Conservation (phyloP, 2,797 vertebrate species). For the Meriones psammophilus region DNA sequence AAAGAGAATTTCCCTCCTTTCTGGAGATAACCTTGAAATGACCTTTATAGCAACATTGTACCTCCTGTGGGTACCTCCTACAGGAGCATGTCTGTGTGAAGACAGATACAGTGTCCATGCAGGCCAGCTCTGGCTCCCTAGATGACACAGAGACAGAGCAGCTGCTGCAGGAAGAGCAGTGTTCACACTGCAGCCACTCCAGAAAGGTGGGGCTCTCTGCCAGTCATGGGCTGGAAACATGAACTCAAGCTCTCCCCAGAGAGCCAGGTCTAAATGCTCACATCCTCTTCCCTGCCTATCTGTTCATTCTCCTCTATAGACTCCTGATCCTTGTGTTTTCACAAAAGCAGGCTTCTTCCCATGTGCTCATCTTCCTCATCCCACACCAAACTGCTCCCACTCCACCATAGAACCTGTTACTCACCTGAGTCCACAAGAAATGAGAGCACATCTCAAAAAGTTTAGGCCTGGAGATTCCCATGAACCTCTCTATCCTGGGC, state of each 20-base stretch:
- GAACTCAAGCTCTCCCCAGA: slow-evolving; percentile 96
- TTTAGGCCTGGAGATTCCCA: slow-evolving; percentile 77
- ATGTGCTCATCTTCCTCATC: slow-evolving; percentile 14
- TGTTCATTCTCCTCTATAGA: slow-evolving; percentile 64
- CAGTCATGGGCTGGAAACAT: slow-evolving; percentile 97
- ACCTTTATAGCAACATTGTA: slow-evolving; percentile 96
- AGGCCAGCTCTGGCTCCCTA: slow-evolving; percentile 97
- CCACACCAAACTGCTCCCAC: slow-evolving; percentile 14
- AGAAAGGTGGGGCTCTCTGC: slow-evolving; percentile 93
- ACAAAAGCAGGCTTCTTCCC: slow-evolving; percentile 61
- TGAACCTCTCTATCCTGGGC: slow-evolving; percentile 75
- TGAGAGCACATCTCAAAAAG: slow-evolving; percentile 21
- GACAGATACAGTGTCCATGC: slow-evolving; percentile 97
- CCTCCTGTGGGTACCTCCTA: slow-evolving; percentile 94
- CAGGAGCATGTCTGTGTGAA: slow-evolving; percentile 97
- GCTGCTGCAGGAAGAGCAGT: slow-evolving; percentile 97
- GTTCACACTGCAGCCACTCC: slow-evolving; percentile 93
- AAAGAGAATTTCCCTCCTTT: slow-evolving; percentile 97
- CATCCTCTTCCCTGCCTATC: slow-evolving; percentile 58
- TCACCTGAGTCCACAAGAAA: slow-evolving; percentile 65
- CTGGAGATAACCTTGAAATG: slow-evolving; percentile 97
- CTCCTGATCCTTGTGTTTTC: slow-evolving; percentile 65
- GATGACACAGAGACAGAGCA: slow-evolving; percentile 98
- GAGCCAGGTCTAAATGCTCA: slow-evolving; percentile 93
- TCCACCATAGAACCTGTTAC: slow-evolving; percentile 14